A percentile compares a stretch with the other conserved stretches of the same genome.
Conservation (phyloP, 92 coral and sea anemone species). For the Actinostola sp. region DNA sequence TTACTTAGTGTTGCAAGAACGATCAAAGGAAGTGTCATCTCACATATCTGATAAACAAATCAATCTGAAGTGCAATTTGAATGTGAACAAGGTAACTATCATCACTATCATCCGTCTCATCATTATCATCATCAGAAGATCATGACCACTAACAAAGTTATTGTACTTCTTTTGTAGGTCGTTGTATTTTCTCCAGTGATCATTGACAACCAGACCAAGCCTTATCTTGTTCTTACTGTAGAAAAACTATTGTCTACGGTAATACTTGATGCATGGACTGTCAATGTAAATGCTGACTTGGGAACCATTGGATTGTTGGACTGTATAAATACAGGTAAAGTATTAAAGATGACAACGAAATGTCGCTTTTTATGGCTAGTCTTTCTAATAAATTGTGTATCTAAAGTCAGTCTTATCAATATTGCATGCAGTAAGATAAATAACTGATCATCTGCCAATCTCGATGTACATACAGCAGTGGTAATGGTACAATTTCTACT, state of each 20-base stretch:
- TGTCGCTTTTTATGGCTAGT: no score
- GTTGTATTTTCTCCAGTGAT: constrained; percentile 64
- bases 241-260: constrained; percentile 68
- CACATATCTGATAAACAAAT: constrained; percentile 7
- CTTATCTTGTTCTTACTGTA: constrained; percentile 75
- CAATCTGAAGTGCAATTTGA: constrained; percentile 45
- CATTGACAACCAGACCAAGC: constrained; percentile 50
- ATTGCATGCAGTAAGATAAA: no score
- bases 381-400: no score
- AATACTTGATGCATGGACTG: constrained; percentile 63
- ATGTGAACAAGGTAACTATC: constrained; percentile 50
- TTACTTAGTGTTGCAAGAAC: constrained; percentile 3
- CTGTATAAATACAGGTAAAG: constrained; percentile 70
- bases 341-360: no score
- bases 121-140: no score
- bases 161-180: constrained; percentile 35
- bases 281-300: constrained; percentile 69
- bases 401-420: no score
- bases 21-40: constrained; percentile 9
- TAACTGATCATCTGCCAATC: no score
- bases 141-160: background rate
- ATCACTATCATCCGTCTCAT: no score
- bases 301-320: constrained; percentile 79
- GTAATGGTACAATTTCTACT: no score
- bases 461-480: no score